Base-by-base conservation (phyloP, 2,113 vertebrate genomes). In the Thermophis baileyi region DNA sequence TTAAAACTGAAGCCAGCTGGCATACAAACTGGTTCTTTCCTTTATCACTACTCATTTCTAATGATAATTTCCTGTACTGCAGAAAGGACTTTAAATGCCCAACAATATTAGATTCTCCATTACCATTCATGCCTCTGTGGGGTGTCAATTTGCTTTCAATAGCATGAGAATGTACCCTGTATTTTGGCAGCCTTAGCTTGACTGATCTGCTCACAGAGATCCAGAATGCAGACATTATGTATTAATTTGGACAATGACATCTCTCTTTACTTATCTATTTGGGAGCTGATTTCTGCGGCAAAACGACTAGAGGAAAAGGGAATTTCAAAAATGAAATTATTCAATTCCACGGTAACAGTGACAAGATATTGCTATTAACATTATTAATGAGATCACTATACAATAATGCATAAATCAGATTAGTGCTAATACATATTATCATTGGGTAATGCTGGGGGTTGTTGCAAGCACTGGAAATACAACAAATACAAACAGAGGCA, bases 351-450 rank as follows among this genome's bases (percentile, higher is more conserved):
- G 11, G 22, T 50, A 40, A 86, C 44, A 57, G 30, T 50, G 88
- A 49, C 88, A 90, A 44, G 92, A 53, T 86, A 35, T 60, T 93
- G 11, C 88, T 86, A 85, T 50, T 35, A 57, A 49, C 88, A 89
- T 89, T 93, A 85, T 93, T 93, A 93, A 93, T 90, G 74, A 53
- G 30, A 89, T 54, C 30, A 27, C 3, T 27, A 89, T 22, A 86
- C 86, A 90, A 90, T 60, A 60, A 90, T 93, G 53, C 51, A 93
- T 90, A 89, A 57, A 86, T 93, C 88, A 60, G 92, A 86, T 81
- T 49, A 49, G 57, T 90, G 74, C 88, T 86, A 51, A 63, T 90
- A 40, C 53, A 50, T 60, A 87, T 90, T 63, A 86, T 86, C 89
- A 93, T 25, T 40, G 46, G 46, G 44, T 46, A 57, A 53, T 25